Conservation (phyloP, 2,888 invertebrate species). For the Tinea trinotella region DNA sequence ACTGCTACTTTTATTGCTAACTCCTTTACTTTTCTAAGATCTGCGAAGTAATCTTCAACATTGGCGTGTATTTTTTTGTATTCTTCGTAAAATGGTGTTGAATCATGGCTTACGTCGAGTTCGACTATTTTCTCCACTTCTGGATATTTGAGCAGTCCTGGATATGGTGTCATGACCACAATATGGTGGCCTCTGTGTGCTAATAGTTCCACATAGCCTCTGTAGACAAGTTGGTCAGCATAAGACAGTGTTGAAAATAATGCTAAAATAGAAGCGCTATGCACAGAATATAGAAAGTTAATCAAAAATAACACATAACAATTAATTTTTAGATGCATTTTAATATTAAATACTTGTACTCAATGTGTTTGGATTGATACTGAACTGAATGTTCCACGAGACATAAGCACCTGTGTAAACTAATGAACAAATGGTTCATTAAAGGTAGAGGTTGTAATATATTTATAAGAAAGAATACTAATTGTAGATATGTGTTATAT, state of each 20-base stretch:
- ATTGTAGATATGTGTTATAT: too few relatives aligned
- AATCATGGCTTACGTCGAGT: constrained; percentile 49
- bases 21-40: constrained; percentile 43
- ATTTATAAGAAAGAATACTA: not conserved
- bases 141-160: constrained; percentile 48
- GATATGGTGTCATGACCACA: constrained; percentile 58
- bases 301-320: not conserved
- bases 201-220: constrained; percentile 49
- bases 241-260: constrained; percentile 55
- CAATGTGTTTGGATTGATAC: not conserved
- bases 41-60: constrained; percentile 47
- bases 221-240: constrained; percentile 53
- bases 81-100: constrained; percentile 49
- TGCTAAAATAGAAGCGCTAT: constrained; percentile 47
- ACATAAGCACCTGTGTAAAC: constrained; percentile 1
- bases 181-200: constrained; percentile 46
- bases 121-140: constrained; percentile 50
- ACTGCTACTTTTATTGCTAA: constrained; percentile 46
- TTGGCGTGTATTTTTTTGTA: constrained; percentile 43
- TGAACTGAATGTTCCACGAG: not conserved
- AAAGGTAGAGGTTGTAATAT: not conserved
- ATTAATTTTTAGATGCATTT: constrained; percentile 16
- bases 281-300: constrained; percentile 27
- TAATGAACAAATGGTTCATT: constrained; percentile 1
- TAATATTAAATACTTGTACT: not conserved